A percentile compares a stretch with the other conserved stretches of the same genome.
phyloP scores from a whole-genome alignment of 2,888 invertebrate species.

The Craniophora ligustri region DNA sequence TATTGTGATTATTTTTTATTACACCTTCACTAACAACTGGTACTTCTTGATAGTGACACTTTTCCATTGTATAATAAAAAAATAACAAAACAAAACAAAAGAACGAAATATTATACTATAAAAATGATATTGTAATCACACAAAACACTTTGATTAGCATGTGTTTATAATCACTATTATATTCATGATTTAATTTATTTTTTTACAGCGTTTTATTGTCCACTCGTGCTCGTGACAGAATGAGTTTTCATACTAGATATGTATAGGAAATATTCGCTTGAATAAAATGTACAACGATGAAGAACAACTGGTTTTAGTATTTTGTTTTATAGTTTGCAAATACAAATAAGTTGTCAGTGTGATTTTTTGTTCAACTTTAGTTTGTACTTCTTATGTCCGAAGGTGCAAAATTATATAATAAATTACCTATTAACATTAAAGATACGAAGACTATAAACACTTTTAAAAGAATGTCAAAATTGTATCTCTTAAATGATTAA shows the following conservation, averaged over 20 bases:
- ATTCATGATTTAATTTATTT: not conserved
- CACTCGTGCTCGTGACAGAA: not conserved
- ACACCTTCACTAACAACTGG: constrained; percentile 6
- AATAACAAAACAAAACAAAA: too few relatives aligned
- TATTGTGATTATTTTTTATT: not conserved
- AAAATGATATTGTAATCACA: too few relatives aligned
- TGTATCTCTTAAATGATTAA: too few relatives aligned
- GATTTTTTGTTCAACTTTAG: too few relatives aligned
- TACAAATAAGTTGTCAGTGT: too few relatives aligned
- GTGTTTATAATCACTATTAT: not conserved
- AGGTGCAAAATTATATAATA: too few relatives aligned
- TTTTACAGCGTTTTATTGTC: not conserved
- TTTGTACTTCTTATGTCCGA: too few relatives aligned
- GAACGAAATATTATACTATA: too few relatives aligned
- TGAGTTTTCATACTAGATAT: not conserved
- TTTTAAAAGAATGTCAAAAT: too few relatives aligned
- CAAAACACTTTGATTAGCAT: not conserved
- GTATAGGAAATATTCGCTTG: not conserved
- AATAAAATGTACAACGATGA: not conserved
- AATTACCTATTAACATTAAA: too few relatives aligned
- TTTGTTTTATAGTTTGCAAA: not conserved
- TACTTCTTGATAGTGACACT: constrained; percentile 14
- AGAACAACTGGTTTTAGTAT: not conserved
- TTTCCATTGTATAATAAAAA: constrained; percentile 18
- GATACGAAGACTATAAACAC: too few relatives aligned